Evolutionary conservation across 92 coral and sea anemone genomes (phyloP).

Genomic region (Chrysogorgia sp.): DNA sequence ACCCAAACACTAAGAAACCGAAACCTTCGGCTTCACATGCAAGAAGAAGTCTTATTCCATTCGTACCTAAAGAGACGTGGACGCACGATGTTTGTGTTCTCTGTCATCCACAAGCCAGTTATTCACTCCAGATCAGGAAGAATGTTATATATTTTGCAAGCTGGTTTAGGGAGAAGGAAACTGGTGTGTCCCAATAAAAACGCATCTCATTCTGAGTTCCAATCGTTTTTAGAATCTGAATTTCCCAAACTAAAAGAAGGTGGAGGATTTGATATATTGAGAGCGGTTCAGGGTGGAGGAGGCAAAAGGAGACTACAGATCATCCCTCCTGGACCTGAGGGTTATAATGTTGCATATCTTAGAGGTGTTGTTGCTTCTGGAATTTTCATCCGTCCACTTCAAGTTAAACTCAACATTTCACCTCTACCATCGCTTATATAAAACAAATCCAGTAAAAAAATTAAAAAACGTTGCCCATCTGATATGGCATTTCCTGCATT

Average conservation of each 20-base stretch:
- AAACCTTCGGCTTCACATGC: too few relatives aligned
- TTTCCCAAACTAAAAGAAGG: constrained; percentile 12
- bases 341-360: constrained; percentile 48
- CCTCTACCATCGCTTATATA: constrained; percentile 35
- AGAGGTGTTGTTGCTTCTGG: constrained; percentile 46
- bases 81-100: constrained; percentile 50
- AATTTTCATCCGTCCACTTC: constrained; percentile 56
- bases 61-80: constrained; percentile 43
- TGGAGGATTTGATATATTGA: constrained; percentile 1
- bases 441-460: too few relatives aligned
- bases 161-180: constrained; percentile 65
- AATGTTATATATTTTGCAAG: constrained; percentile 45
- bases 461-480: too few relatives aligned
- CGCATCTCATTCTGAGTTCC: constrained; percentile 50
- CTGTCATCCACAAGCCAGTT: too few relatives aligned
- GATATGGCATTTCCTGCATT: too few relatives aligned
- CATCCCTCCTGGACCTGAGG: constrained; percentile 47
- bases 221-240: constrained; percentile 31
- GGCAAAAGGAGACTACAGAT: background rate
- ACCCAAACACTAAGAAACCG: too few relatives aligned
- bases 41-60: too few relatives aligned
- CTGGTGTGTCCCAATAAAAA: constrained; percentile 58
- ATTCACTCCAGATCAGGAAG: background rate
- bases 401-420: constrained; percentile 43
- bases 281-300: background rate